Evolutionary conservation across 2,888 invertebrate genomes (phyloP).

Genomic region (Catocala nupta): DNA sequence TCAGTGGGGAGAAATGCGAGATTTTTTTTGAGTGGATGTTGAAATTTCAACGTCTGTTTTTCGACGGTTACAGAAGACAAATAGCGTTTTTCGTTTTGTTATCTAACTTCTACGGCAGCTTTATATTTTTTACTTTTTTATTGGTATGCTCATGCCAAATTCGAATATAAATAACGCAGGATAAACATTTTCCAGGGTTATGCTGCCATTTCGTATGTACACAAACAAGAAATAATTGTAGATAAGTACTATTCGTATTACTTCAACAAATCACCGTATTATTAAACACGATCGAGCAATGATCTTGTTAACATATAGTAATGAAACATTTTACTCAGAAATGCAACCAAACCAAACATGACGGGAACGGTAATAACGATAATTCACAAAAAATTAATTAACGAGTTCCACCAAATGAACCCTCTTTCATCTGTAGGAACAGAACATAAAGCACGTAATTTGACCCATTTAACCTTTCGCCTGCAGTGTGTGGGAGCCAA

Average conservation of each 20-base stretch:
- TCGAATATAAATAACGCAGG: slow-evolving; percentile 4
- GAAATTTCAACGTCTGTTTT: slow-evolving; percentile 39
- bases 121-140: slow-evolving; percentile 22
- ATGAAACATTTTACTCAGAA: not conserved
- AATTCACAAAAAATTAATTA: slow-evolving; percentile 3
- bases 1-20: slow-evolving; percentile 37
- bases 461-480: slow-evolving; percentile 25
- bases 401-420: slow-evolving; percentile 9
- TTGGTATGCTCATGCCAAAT: slow-evolving; percentile 1
- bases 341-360: not conserved
- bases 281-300: too few species aligned
- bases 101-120: slow-evolving; percentile 19
- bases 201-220: too few species aligned
- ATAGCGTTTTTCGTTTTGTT: slow-evolving; percentile 32
- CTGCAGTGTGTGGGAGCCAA: slow-evolving; percentile 26
- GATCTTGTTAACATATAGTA: too few species aligned
- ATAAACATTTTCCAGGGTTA: not conserved
- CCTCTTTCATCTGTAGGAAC: slow-evolving; percentile 4
- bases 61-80: slow-evolving; percentile 41
- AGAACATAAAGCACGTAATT: slow-evolving; percentile 32
- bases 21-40: slow-evolving; percentile 42
- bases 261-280: too few species aligned
- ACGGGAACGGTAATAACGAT: not conserved
- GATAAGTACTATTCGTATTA: too few species aligned
- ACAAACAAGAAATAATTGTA: too few species aligned